A percentile compares a stretch with the other conserved stretches of the same genome.
These are phyloP conservation scores for Drosophila navojoa DNA, from an alignment of 1,140 invertebrate genomes.

Conservation along the genomic window DNA sequence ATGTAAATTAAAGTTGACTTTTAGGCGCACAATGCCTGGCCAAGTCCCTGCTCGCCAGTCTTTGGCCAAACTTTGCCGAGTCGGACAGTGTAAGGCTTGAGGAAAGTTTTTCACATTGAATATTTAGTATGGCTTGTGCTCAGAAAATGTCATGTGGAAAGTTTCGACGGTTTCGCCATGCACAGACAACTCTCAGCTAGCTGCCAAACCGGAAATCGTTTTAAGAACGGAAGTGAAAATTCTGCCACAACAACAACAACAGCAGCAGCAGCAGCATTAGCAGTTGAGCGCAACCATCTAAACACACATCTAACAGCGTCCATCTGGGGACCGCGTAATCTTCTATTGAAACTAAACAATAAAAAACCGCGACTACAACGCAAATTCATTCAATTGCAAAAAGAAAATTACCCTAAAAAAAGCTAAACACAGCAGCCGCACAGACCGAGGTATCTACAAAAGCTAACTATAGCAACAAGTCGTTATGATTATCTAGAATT, in stretches of 20 bases:
- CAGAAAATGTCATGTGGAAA: constrained; percentile 60
- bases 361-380: constrained; percentile 60
- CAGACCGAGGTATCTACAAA: constrained; percentile 29
- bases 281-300: constrained; percentile 80
- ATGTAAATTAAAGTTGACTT: constrained; percentile 83
- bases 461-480: constrained; percentile 65
- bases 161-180: constrained; percentile 60
- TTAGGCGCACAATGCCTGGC: constrained; percentile 56
- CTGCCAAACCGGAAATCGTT: constrained; percentile 70
- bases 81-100: constrained; percentile 30
- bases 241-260: constrained; percentile 34
- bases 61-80: constrained; percentile 22
- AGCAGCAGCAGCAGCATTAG: constrained; percentile 11
- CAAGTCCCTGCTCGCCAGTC: not conserved
- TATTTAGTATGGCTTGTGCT: constrained; percentile 35
- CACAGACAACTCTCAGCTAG: constrained; percentile 54
- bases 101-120: constrained; percentile 66
- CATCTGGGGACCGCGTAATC: constrained; percentile 62
- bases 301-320: constrained; percentile 72
- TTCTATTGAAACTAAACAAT: constrained; percentile 76
- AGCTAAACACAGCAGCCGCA: constrained; percentile 9
- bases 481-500: constrained; percentile 82
- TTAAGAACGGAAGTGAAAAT: constrained; percentile 82
- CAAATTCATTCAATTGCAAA: constrained; percentile 83
- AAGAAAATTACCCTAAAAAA: constrained; percentile 82